Conservation (phyloP, 2,888 invertebrate genomes). For the Eulithis testata region DNA sequence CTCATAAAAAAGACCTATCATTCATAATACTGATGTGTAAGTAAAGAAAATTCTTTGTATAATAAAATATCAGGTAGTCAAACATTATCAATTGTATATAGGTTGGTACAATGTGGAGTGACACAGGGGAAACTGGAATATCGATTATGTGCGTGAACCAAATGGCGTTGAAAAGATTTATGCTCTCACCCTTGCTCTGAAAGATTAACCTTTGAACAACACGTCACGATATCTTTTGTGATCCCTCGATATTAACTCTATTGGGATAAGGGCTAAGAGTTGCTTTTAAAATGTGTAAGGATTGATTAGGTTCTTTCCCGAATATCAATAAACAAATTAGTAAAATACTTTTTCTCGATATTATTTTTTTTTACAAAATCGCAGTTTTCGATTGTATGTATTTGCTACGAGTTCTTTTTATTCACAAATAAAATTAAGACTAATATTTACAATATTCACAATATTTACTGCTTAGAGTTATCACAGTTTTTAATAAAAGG, state of each 20-base stretch:
- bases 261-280: slow-evolving; percentile 24
- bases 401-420: no score
- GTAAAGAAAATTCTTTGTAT: no score
- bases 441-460: no score
- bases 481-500: no score
- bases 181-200: slow-evolving; percentile 34
- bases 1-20: no score
- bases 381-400: no score
- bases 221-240: slow-evolving; percentile 38
- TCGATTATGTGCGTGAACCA: slow-evolving; percentile 60
- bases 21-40: no score
- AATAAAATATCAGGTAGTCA: neutral
- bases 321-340: no score
- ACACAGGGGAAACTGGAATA: slow-evolving; percentile 35
- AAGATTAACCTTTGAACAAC: slow-evolving; percentile 41
- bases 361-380: no score
- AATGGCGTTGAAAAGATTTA: slow-evolving; percentile 68
- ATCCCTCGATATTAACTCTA: slow-evolving; percentile 28
- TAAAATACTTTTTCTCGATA: neutral
- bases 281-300: slow-evolving; percentile 13
- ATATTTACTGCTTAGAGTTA: no score
- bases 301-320: slow-evolving; percentile 4
- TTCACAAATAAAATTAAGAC: no score
- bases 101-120: slow-evolving; percentile 14
- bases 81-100: neutral